These are phyloP conservation scores for Tenualosa ilisha DNA, from an alignment of 2,797 vertebrate species.

Conservation along the genomic window DNA sequence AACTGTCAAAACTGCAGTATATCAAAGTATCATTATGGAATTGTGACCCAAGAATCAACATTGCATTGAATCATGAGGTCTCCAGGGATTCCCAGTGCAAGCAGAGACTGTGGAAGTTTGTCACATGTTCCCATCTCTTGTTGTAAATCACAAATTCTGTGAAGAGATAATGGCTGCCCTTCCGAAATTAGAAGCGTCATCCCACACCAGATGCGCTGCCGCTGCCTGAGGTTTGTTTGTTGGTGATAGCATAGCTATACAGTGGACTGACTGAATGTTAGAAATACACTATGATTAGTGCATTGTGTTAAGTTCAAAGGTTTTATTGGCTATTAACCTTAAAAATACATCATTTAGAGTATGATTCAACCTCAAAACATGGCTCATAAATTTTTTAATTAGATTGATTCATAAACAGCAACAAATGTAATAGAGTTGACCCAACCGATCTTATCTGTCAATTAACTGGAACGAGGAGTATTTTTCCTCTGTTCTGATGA, in stretches of 20 bases:
- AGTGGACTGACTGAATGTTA: not conserved
- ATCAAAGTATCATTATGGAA: conserved; percentile 25
- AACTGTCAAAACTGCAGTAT: conserved; percentile 6
- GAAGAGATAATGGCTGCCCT: not conserved
- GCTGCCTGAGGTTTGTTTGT: not conserved
- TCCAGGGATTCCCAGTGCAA: not conserved
- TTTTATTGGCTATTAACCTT: conserved; percentile 4
- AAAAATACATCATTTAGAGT: not conserved
- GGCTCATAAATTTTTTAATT: not conserved
- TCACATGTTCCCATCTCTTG: not conserved
- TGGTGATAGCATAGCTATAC: not conserved
- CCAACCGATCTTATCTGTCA: not conserved
- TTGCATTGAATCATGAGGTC: conserved; percentile 12
- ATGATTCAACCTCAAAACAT: not conserved
- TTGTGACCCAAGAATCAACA: conserved; percentile 16
- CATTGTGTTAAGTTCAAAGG: not conserved
- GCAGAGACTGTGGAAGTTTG: not conserved
- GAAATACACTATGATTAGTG: conserved; percentile 1
- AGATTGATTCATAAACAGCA: conserved; percentile 18
- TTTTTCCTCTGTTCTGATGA: not conserved
- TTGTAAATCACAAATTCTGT: conserved; percentile 4
- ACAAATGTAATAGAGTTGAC: conserved; percentile 4
- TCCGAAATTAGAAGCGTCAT: not conserved
- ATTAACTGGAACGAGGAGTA: not conserved
- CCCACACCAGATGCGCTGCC: not conserved